Conservation (phyloP, 2,113 vertebrate genomes). For the Oncorhynchus mykiss region DNA sequence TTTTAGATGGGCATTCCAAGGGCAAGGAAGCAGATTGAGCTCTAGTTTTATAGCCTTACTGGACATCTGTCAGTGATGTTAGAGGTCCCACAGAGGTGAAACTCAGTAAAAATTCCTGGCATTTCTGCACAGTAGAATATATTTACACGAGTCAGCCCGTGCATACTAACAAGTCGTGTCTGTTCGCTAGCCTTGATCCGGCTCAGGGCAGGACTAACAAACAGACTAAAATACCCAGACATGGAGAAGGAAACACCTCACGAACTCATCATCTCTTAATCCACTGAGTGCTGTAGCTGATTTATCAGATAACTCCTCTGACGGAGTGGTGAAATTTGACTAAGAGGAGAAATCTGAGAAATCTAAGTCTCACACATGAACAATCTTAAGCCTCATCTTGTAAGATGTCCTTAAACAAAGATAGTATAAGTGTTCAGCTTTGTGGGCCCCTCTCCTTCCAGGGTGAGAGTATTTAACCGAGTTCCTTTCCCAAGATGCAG, state of each 20-base stretch:
- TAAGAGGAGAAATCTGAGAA: constrained; percentile 1
- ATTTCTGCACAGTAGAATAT: constrained; percentile 47
- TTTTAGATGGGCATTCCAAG: constrained; percentile 16
- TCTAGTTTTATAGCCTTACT: constrained; percentile 35
- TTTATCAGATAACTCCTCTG: constrained; percentile 24
- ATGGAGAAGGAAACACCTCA: constrained; percentile 47
- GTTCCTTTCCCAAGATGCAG: too few relatives aligned
- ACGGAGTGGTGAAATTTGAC: not conserved
- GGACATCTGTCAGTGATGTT: constrained; percentile 53
- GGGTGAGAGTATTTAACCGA: too few relatives aligned
- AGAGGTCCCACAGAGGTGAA: constrained; percentile 32
- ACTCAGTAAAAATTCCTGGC: constrained; percentile 30
- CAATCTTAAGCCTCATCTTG: constrained; percentile 44
- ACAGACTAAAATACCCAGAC: constrained; percentile 49
- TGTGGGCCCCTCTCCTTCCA: too few relatives aligned
- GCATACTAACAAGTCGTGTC: constrained; percentile 43
- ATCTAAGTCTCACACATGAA: constrained; percentile 26
- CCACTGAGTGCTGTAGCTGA: constrained; percentile 47
- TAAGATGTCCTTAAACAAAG: constrained; percentile 38
- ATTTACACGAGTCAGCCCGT: constrained; percentile 43
- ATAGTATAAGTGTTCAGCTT: too few relatives aligned
- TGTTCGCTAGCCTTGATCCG: constrained; percentile 41
- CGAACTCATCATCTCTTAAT: constrained; percentile 56
- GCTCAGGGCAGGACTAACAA: constrained; percentile 39
- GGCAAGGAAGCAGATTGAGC: constrained; percentile 29